Evolutionary conservation across 2,113 vertebrate species (phyloP).

Genomic region (Terrapene triunguis): DNA sequence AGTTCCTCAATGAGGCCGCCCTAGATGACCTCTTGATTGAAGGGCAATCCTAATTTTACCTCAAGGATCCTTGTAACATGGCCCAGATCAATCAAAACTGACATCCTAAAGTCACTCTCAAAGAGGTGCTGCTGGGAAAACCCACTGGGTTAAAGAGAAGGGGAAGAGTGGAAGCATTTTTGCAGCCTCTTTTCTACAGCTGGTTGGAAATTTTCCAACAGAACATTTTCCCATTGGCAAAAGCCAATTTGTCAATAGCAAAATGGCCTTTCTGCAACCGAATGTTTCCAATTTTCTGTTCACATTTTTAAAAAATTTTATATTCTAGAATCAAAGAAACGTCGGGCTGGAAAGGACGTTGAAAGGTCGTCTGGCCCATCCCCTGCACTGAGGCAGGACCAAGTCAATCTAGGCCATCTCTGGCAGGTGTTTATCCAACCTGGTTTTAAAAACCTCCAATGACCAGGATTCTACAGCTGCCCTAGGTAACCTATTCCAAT

Average conservation of each 20-base stretch:
- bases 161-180: background rate
- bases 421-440: background rate
- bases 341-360: background rate
- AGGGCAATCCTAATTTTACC: background rate
- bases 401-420: background rate
- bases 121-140: background rate
- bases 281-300: background rate
- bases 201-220: background rate
- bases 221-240: background rate
- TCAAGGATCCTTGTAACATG: background rate
- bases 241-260: background rate
- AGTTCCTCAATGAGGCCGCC: background rate
- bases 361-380: background rate
- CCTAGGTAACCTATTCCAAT: background rate
- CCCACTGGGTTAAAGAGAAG: background rate
- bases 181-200: background rate
- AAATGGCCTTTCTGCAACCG: background rate
- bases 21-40: background rate
- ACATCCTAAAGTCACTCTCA: background rate
- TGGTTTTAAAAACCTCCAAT: background rate
- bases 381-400: background rate
- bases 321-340: background rate
- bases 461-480: background rate
- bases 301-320: too few species aligned
- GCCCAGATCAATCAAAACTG: background rate